Conservation (phyloP, 2,888 invertebrate genomes). For the Mongoloraphidia duomilia region DNA sequence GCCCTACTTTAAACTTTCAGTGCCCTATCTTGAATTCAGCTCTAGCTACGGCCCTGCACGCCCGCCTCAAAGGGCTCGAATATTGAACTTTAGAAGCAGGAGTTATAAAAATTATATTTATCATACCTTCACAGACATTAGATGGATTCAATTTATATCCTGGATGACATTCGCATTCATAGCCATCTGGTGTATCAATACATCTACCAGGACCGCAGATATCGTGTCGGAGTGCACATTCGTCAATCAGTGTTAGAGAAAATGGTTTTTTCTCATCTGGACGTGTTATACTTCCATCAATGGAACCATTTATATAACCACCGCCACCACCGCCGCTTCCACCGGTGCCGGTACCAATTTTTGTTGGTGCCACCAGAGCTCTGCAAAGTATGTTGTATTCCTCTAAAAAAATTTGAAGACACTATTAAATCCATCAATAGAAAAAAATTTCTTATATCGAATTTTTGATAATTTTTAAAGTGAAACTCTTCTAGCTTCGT, state of each 20-base stretch:
- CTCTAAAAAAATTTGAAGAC: conserved; percentile 28
- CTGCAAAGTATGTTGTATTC: conserved; percentile 44
- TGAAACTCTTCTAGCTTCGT: too few relatives aligned
- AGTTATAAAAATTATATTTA: too few relatives aligned
- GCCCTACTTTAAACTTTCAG: too few relatives aligned
- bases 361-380: too few relatives aligned
- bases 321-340: conserved; percentile 18
- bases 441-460: not conserved
- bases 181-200: conserved; percentile 58
- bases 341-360: conserved; percentile 10
- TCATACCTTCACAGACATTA: conserved; percentile 36
- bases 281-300: not conserved
- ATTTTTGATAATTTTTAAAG: too few relatives aligned
- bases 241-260: conserved; percentile 37
- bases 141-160: conserved; percentile 41
- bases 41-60: too few relatives aligned
- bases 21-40: too few relatives aligned
- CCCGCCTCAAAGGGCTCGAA: too few relatives aligned
- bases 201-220: conserved; percentile 65
- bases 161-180: conserved; percentile 62
- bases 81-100: too few relatives aligned
- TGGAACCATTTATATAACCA: conserved; percentile 9
- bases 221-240: conserved; percentile 59
- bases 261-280: not conserved
- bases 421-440: conserved; percentile 11